Conservation (phyloP, 2,888 invertebrate genomes). For the Eretmocerus hayati region DNA sequence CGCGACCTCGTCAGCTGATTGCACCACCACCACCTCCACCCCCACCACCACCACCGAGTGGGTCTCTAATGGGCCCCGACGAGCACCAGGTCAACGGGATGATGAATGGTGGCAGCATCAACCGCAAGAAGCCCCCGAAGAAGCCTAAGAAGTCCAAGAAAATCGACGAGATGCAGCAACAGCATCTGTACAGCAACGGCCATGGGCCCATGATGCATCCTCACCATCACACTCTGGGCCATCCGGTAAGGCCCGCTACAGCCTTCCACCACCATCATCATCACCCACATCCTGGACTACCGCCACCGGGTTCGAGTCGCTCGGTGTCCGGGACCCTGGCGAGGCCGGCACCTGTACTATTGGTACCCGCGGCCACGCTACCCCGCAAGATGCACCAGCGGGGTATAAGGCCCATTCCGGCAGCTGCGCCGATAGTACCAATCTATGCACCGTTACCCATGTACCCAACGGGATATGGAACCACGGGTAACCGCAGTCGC, state of each 20-base stretch:
- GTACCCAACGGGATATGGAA: slow-evolving; percentile 54
- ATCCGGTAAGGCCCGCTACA: slow-evolving; percentile 34
- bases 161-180: slow-evolving; percentile 44
- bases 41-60: slow-evolving; percentile 47
- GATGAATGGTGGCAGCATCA: slow-evolving; percentile 40
- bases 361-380: slow-evolving; percentile 54
- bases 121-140: slow-evolving; percentile 41
- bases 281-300: slow-evolving; percentile 37
- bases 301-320: slow-evolving; percentile 36
- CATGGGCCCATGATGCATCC: too few species aligned
- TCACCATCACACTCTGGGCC: slow-evolving; percentile 43
- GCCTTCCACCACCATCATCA: slow-evolving; percentile 32
- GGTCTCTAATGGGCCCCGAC: slow-evolving; percentile 35
- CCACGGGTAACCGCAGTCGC: slow-evolving; percentile 48
- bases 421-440: slow-evolving; percentile 50
- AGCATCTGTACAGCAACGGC: slow-evolving; percentile 44
- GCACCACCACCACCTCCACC: slow-evolving; percentile 68
- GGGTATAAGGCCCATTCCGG: slow-evolving; percentile 44
- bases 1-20: slow-evolving; percentile 76
- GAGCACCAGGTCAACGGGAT: slow-evolving; percentile 38
- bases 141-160: slow-evolving; percentile 36
- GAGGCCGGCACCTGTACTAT: slow-evolving; percentile 45
- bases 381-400: slow-evolving; percentile 43
- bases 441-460: slow-evolving; percentile 54
- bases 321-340: slow-evolving; percentile 41